Evolutionary conservation across 1,140 invertebrate species (phyloP), one percentile per base, ranked within the genome.

Genomic region (Atopsyche davidsoni): DNA sequence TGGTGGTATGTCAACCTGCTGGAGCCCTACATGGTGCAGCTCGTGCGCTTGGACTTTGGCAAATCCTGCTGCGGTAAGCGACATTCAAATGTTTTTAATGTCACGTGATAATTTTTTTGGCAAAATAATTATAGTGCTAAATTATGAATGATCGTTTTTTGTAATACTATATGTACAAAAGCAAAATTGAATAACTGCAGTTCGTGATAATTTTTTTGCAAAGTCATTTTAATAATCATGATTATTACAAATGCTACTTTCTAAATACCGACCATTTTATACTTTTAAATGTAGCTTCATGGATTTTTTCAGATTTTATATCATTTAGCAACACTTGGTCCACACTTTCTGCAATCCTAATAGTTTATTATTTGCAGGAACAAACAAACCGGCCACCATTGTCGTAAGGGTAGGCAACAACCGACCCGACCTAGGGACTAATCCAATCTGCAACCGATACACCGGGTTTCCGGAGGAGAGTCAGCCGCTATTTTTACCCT

Each of bases 1-100:
- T 95, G 92, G 92, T 96, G 92, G 91, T 95, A 95, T 69, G 92
- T 96, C 56, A 96, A 96, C 68, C 77, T 96, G 1, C 74, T 96
- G 19, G 92, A 96, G 62, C 92, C 92, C 0, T 95, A 95, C 65
- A 92, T 95, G 88, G 91, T 96, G 25, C 90, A 96, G 66, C 75
- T 95, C 35, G 92, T 96, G 7, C 72, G 92, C 28, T 71, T 96
- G 32, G 92, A 95, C 72, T 95, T 95, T 65, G 92, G 92, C 34
- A 88, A 90, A 68, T 79, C 87, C 11, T 95, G 92, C 62, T 94
- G 92, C 66, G 88, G 90, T 89, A 71, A 85, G 83, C 77, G 36
- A 35, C 31, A 28, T 28, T 7, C 25, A 28, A 7, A 28, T 28
- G n/a, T n/a, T 9, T 28, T 9, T 28, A n/a, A 9, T 9, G 7